Evolutionary conservation across 2,113 vertebrate species (phyloP), one percentile per base, ranked within the genome.

Genomic region (Notothenia coriiceps): DNA sequence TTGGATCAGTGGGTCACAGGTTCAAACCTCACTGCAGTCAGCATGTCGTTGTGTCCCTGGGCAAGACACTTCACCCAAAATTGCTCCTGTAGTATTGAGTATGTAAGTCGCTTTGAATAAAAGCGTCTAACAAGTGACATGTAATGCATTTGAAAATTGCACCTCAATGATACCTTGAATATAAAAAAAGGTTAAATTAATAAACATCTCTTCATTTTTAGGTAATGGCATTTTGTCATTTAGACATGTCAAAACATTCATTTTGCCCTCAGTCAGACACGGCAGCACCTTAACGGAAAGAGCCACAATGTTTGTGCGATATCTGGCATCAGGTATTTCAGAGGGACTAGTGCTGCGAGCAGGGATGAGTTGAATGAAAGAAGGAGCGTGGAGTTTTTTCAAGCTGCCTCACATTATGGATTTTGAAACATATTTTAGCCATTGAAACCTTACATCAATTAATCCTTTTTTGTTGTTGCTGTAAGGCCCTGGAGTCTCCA

Each of bases 401-500:
- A 56, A 35, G 72, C 63, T 64, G 63, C 52, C 54, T 65, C 55
- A 70, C 59, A 35, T 44, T 35, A 77, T 65, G 51, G 55, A 43
- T 49, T 43, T 68, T 57, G 20, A 49, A 78, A 74, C 29, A 20
- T 56, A 57, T 84, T 74, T 40, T 75, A 50, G n/a, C 15, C 49
- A n/a, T 70, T 74, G 33, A 50, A 65, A 4, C 46, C 51, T 68
- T 47, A 40, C 77, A 78, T 72, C 51, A 81, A 78, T 74, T 49
- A 72, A 71, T 64, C 6, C 56, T 67, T 29, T 40, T 71, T 29
- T 77, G 61, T 40, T 66, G 13, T 29, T 29, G 52, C 18, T 20
- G 51, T 20, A 29, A 56, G 50, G 67, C 61, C 61, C 60, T 22
- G 18, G 55, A 54, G 70, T 69, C 12, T 70, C 25, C 0, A 9